Evolutionary conservation across 2,113 vertebrate species (phyloP), one percentile per base, ranked within the genome.

Genomic region (Dasyornis broadbenti): DNA sequence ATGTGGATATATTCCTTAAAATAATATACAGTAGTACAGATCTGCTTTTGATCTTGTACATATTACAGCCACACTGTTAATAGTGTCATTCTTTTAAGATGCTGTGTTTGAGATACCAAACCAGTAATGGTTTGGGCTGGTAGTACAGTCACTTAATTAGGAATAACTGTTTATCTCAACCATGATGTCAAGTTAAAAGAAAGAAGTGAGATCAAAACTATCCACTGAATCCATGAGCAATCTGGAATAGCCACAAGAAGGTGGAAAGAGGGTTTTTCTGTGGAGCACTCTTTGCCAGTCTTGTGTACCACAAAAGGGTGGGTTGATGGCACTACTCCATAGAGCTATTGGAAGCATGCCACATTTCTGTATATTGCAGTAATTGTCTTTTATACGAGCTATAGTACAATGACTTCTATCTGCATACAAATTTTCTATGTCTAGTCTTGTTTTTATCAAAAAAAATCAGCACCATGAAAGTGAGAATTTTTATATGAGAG

Each of bases 281-380:
- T 12, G 6, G 8, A 64, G 8, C 0, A 3, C 4, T 40, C 30
- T 69, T 35, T 3, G 3, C 4, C 30, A 71, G 20, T 10, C 13
- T 30, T 53, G 10, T 35, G 9, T 53, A 42, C 17, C 57, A 73
- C 10, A 12, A 71, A 66, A 79, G 28, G 15, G 18, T 18, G 83
- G 11, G 4, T 2, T 77, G 31, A 45, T 15, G 6, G 9, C 45
- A 22, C 6, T 68, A 15, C 9, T 88, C 22, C 5, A 9, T 0
- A 45, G 19, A 42, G 18, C 4, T 68, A 10, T 4, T 54, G 15
- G 42, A 83, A 92, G 50, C 6, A 13, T 0, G 0, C 5, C 12
- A 65, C 9, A 9, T 83, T 71, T 80, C 49, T 61, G 40, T 26
- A 60, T 10, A 6, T 52, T 80, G 33, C 8, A n/a, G 10, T 10